A percentile compares a stretch with the other conserved stretches of the same genome.
Conservation (phyloP, 2,113 vertebrate genomes). For the Vimba vimba region DNA sequence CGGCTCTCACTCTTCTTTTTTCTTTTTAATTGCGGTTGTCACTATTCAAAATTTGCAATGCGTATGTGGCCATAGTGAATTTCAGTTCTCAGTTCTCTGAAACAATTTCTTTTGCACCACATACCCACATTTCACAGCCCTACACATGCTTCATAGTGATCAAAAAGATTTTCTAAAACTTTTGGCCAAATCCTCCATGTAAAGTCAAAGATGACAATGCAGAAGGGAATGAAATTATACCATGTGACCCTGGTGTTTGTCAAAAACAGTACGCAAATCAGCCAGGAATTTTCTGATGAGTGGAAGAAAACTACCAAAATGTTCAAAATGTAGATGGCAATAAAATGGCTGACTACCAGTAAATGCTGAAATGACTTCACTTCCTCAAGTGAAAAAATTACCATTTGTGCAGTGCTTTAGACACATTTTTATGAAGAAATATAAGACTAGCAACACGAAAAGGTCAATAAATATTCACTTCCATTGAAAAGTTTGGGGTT, state of each 20-base stretch:
- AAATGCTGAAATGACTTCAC: neutral
- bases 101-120: neutral
- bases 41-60: too few relatives aligned
- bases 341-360: neutral
- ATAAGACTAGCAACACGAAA: neutral
- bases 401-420: neutral
- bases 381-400: neutral
- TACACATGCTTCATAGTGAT: neutral
- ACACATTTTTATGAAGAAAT: neutral
- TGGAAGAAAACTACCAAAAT: neutral
- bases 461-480: neutral
- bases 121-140: neutral
- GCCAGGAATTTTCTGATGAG: neutral
- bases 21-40: neutral
- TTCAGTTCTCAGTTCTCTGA: slow-evolving; percentile 17
- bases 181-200: neutral
- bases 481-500: neutral
- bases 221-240: neutral
- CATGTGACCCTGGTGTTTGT: neutral
- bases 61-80: neutral
- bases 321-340: neutral
- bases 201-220: neutral
- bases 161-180: neutral
- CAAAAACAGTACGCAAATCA: neutral
- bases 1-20: neutral